A percentile compares a stretch with the other conserved stretches of the same genome.
phyloP scores from a whole-genome alignment of 2,888 invertebrate genomes.

The Tipula helvola region DNA sequence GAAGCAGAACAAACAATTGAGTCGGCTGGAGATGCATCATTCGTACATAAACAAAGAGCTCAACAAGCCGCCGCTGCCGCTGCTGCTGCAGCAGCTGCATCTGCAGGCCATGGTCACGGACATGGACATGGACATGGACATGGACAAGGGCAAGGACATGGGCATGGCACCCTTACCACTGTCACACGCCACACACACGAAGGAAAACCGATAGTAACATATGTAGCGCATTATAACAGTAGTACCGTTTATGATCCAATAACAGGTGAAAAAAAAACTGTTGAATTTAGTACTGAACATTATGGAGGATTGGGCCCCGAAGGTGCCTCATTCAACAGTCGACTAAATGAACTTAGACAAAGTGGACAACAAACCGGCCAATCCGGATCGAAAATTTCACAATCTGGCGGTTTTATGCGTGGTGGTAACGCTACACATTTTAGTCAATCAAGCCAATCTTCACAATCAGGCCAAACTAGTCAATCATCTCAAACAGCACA shows the following conservation, averaged over 20 bases:
- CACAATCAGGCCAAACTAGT: background rate
- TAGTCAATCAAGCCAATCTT: background rate
- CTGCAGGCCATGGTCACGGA: no score
- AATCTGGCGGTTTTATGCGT: background rate
- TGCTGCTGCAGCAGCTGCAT: background rate
- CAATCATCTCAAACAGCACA: background rate
- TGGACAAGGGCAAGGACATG: background rate
- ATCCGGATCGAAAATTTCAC: background rate
- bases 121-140: background rate
- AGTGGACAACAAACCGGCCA: background rate
- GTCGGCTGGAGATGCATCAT: slow-evolving; percentile 37
- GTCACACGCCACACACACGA: slow-evolving; percentile 13
- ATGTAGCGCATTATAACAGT: slow-evolving; percentile 23
- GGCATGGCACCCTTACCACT: background rate
- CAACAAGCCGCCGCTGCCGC: slow-evolving; percentile 24
- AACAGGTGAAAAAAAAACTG: slow-evolving; percentile 36
- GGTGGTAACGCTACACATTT: background rate
- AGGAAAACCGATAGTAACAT: slow-evolving; percentile 23
- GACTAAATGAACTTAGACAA: background rate
- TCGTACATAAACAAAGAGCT: slow-evolving; percentile 32
- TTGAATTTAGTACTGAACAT: slow-evolving; percentile 40
- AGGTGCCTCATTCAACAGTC: background rate
- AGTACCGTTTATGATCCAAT: slow-evolving; percentile 35
- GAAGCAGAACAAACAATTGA: slow-evolving; percentile 32
- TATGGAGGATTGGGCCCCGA: slow-evolving; percentile 12